These are phyloP conservation scores for Florisuga fusca DNA, from an alignment of 2,797 vertebrate genomes.

Conservation along the genomic window DNA sequence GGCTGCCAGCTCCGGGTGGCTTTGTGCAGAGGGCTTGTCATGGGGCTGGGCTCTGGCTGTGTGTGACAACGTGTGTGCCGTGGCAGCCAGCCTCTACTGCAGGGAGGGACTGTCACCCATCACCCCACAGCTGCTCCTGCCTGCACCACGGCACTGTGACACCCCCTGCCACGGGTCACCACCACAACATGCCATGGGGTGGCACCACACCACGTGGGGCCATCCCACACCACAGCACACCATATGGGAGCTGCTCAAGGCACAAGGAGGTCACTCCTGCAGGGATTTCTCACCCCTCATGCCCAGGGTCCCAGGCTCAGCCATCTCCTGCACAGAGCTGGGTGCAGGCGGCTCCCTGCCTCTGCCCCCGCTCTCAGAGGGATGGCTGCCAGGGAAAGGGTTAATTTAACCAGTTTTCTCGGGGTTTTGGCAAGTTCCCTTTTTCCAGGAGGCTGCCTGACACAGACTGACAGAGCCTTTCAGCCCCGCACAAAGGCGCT, in stretches of 20 bases:
- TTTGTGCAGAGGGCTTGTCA: neutral
- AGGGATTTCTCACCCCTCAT: neutral
- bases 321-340: neutral
- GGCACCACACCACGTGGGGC: neutral
- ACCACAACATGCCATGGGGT: fast-evolving
- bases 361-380: neutral
- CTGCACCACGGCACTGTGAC: fast-evolving
- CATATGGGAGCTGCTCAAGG: fast-evolving
- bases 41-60: fast-evolving
- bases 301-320: neutral
- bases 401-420: conserved; percentile 44
- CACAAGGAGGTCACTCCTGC: neutral
- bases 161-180: no score
- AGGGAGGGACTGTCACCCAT: no score
- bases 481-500: conserved; percentile 50
- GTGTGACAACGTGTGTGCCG: neutral
- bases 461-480: conserved; percentile 29
- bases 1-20: fast-evolving
- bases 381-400: neutral
- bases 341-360: neutral
- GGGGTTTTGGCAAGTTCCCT: conserved; percentile 26
- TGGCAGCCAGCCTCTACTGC: neutral
- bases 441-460: conserved; percentile 64
- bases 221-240: no score
- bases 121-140: neutral